These are phyloP conservation scores for Drosophila ananassae DNA, from an alignment of 1,140 invertebrate species.

Conservation along the genomic window DNA sequence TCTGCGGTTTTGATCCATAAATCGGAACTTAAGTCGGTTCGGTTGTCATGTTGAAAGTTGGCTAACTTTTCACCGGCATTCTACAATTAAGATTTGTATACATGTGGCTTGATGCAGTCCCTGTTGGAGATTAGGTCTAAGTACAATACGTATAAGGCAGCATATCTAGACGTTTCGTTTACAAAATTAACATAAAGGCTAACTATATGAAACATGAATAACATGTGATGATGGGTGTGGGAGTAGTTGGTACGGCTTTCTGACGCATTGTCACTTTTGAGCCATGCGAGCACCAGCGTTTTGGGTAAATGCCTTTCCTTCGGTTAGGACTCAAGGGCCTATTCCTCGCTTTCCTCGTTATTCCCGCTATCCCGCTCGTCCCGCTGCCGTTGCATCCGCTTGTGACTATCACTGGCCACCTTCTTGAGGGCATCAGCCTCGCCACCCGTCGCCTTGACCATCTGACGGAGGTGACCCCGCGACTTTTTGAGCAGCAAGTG, in stretches of 20 bases:
- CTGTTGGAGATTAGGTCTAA: constrained; percentile 31
- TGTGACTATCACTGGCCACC: constrained; percentile 63
- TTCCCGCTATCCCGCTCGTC: constrained; percentile 31
- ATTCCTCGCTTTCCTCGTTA: constrained; percentile 10
- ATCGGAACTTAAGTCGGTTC: constrained; percentile 7
- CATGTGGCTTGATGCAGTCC: constrained; percentile 9
- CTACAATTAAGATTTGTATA: constrained; percentile 7
- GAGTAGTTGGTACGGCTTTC: constrained; percentile 35
- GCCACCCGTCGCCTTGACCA: constrained; percentile 74
- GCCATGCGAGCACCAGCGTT: constrained; percentile 19
- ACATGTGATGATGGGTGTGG: constrained; percentile 13
- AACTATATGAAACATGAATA: constrained; percentile 41
- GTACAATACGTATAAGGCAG: constrained; percentile 59
- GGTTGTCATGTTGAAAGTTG: constrained; percentile 27
- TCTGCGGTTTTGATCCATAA: constrained; percentile 1
- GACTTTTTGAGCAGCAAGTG: constrained; percentile 86
- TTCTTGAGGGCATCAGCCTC: constrained; percentile 74
- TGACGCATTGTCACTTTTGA: neutral
- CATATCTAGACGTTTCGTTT: constrained; percentile 48
- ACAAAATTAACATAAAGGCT: constrained; percentile 37
- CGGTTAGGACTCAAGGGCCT: neutral
- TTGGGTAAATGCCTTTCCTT: constrained; percentile 42
- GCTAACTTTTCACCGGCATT: constrained; percentile 17
- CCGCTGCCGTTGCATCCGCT: constrained; percentile 50
- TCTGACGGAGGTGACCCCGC: constrained; percentile 48